These are phyloP conservation scores for Seladonia tumulorum DNA, from an alignment of 2,888 invertebrate genomes.

Conservation along the genomic window DNA sequence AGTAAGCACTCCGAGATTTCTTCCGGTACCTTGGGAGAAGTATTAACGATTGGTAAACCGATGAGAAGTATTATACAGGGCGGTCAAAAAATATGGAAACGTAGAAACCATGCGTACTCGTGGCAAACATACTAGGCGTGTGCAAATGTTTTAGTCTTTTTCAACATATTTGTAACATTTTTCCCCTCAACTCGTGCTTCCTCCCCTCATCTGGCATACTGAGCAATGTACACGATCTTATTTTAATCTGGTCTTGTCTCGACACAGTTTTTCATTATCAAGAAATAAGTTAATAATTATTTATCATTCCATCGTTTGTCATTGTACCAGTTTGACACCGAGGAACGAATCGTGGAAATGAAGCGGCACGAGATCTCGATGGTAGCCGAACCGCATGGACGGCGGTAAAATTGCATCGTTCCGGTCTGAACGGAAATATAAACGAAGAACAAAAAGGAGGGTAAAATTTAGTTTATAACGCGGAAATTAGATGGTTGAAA, in stretches of 20 bases:
- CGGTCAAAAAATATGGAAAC: background rate
- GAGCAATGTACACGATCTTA: too few relatives aligned
- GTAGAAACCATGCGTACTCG: background rate
- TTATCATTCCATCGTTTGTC: background rate
- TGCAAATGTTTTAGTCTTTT: background rate
- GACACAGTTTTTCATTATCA: too few relatives aligned
- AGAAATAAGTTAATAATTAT: background rate
- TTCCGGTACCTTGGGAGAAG: background rate
- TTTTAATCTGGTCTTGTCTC: too few relatives aligned
- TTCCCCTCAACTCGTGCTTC: too few relatives aligned
- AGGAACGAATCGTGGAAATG: background rate
- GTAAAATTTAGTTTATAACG: background rate
- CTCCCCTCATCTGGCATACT: too few relatives aligned
- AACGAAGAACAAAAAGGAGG: background rate
- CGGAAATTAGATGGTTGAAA: constrained; percentile 24
- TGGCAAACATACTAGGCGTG: background rate
- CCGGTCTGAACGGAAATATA: background rate
- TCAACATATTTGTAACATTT: background rate
- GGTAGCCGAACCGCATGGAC: too few relatives aligned
- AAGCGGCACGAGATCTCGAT: background rate
- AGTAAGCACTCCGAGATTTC: background rate
- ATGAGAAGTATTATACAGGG: background rate
- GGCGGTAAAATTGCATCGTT: background rate
- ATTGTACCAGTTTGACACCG: too few relatives aligned
- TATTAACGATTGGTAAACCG: background rate